These are phyloP conservation scores for Drosophila helvetica DNA, from an alignment of 2,888 invertebrate species.

Conservation along the genomic window DNA sequence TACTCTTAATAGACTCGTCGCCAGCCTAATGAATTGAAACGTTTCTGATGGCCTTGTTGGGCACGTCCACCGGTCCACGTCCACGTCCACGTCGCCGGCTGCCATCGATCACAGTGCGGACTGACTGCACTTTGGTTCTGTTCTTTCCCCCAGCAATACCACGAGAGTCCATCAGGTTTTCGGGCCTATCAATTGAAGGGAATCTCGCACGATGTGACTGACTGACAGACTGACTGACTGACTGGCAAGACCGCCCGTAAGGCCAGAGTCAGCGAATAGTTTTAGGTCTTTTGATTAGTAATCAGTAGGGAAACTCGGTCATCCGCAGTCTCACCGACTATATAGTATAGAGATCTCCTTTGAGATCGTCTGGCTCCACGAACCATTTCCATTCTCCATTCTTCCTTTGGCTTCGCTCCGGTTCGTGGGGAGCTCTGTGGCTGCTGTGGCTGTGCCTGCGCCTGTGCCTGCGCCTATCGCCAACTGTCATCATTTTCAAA, in stretches of 20 bases:
- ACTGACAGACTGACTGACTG: conserved; percentile 40
- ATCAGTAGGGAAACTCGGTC: conserved; percentile 48
- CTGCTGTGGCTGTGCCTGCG: conserved; percentile 33
- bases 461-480: conserved; percentile 76
- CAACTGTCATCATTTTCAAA: conserved; percentile 85
- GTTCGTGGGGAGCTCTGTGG: conserved; percentile 29
- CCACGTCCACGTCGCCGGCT: neutral
- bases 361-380: conserved; percentile 20
- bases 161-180: conserved; percentile 25
- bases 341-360: conserved; percentile 24
- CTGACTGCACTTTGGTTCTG: conserved; percentile 5
- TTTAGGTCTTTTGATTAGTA: conserved; percentile 43
- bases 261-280: conserved; percentile 42
- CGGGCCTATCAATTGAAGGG: conserved; percentile 35
- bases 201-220: conserved; percentile 46
- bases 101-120: conserved; percentile 47
- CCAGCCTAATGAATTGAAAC: conserved; percentile 79
- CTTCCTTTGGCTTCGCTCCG: conserved; percentile 8
- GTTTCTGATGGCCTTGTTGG: conserved; percentile 62
- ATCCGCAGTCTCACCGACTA: conserved; percentile 46
- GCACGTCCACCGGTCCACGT: conserved; percentile 14
- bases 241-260: conserved; percentile 48
- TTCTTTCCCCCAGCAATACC: neutral
- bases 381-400: conserved; percentile 7
- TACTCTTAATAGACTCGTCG: conserved; percentile 72